Base-by-base conservation (phyloP, 2,888 invertebrate genomes). In the Eutolmus rufibarbis region DNA sequence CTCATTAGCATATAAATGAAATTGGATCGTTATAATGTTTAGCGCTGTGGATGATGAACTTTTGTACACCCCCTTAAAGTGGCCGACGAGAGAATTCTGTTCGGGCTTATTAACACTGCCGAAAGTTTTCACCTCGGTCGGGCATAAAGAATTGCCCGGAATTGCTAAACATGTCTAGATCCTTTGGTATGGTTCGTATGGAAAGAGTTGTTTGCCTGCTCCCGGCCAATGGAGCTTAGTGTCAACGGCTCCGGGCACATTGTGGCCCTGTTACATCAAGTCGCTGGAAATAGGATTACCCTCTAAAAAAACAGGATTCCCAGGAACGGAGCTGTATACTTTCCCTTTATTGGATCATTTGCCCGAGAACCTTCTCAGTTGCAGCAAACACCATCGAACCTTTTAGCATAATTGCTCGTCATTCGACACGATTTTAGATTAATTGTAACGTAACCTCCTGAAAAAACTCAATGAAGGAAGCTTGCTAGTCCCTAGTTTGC, bases 1-100 rank as follows among this genome's bases (percentile, higher is more conserved):
- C 90, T 90, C 90, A 90, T 90, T 90, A 90, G 90, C 90, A 90
- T 90, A 90, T 90, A 90, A 90, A 90, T 90, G 90, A 90, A 90
- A 90, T 90, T 90, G 89, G 88, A 89, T 89, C 89, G 89, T 89
- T 89, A 89, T 89, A 89, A 89, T 89, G 89, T 89, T 89, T 89
- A 89, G 88, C 88, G 85, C 87, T 84, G 79, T 57, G 51, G 84
- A 84, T 84, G 84, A 84, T 84, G 84, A 84, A 84, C 84, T 84
- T 84, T 84, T 84, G 84, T 66, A 66, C 43, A 82, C 57, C 8
- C 46, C 82, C 37, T 51, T 82, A 82, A 82, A 82, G 82, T 31
- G 51, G 40, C 66, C 34, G 37, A 51, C 28, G 84, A 84, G 84
- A 66, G 34, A 84, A 66, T 84, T 74, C 57, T 9, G 66, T 66